These are phyloP conservation scores for Charaxes varanes DNA, from an alignment of 1,140 invertebrate species.

Conservation along the genomic window DNA sequence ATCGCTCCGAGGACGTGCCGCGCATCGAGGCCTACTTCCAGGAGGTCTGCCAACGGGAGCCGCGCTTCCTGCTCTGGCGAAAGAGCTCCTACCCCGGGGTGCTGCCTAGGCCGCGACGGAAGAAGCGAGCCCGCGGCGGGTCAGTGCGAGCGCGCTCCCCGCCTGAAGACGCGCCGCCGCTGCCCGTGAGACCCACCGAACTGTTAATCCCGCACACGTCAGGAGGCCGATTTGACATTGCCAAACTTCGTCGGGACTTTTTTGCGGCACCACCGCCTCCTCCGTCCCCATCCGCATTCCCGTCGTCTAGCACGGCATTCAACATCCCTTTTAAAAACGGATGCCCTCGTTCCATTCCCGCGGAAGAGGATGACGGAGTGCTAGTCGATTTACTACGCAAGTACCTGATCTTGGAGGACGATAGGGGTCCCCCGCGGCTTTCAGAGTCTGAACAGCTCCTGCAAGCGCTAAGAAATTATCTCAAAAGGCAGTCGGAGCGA, in stretches of 20 bases:
- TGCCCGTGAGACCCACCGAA: slow-evolving; percentile 60
- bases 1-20: slow-evolving; percentile 82
- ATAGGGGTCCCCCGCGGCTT: slow-evolving; percentile 47
- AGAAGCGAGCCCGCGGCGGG: slow-evolving; percentile 76
- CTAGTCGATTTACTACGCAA: slow-evolving; percentile 80
- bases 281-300: slow-evolving; percentile 36
- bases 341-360: slow-evolving; percentile 24
- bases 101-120: slow-evolving; percentile 74
- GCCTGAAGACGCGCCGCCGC: slow-evolving; percentile 74
- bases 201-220: slow-evolving; percentile 72
- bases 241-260: slow-evolving; percentile 80
- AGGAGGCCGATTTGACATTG: slow-evolving; percentile 78
- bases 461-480: slow-evolving; percentile 78
- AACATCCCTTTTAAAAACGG: slow-evolving; percentile 24
- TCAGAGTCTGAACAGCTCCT: slow-evolving; percentile 78
- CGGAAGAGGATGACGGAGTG: slow-evolving; percentile 73
- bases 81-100: slow-evolving; percentile 86
- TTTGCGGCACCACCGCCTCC: slow-evolving; percentile 61
- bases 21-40: slow-evolving; percentile 90
- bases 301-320: slow-evolving; percentile 20
- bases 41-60: slow-evolving; percentile 84
- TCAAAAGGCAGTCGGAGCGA: slow-evolving; percentile 53
- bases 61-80: slow-evolving; percentile 86
- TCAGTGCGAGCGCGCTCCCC: slow-evolving; percentile 79
- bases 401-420: slow-evolving; percentile 76